Conservation (phyloP, 2,888 invertebrate species). For the Catocala fraxini region DNA sequence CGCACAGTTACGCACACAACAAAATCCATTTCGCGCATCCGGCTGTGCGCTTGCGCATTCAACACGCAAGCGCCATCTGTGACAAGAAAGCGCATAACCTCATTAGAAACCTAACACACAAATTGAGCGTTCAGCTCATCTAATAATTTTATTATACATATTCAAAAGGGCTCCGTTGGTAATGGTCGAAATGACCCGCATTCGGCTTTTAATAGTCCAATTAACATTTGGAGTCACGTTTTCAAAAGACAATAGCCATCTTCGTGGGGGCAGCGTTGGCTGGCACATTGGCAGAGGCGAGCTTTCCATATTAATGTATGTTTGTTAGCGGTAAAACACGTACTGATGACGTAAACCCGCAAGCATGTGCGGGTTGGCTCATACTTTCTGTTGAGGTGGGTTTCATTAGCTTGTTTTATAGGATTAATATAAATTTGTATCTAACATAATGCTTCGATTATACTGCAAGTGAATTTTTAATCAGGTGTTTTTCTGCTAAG, state of each 20-base stretch:
- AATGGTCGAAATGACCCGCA: conserved; percentile 87
- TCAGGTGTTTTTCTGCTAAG: conserved; percentile 27
- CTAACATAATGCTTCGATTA: conserved; percentile 33
- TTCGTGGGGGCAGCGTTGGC: conserved; percentile 85
- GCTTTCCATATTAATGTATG: conserved; percentile 87
- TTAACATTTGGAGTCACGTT: conserved; percentile 87
- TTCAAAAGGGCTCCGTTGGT: conserved; percentile 84
- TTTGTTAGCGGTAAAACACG: conserved; percentile 87
- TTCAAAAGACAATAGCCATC: conserved; percentile 86
- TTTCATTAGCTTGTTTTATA: conserved; percentile 54
- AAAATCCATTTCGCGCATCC: conserved; percentile 85
- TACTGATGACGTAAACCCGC: conserved; percentile 79
- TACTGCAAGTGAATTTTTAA: conserved; percentile 39
- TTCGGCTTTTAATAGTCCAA: conserved; percentile 86
- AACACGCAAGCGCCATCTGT: conserved; percentile 79
- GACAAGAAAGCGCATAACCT: conserved; percentile 88
- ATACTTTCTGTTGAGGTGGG: conserved; percentile 65
- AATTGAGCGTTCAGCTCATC: conserved; percentile 82
- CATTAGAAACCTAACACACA: conserved; percentile 86
- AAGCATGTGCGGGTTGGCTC: conserved; percentile 74
- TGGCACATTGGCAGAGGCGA: conserved; percentile 83
- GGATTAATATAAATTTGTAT: conserved; percentile 39
- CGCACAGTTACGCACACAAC: conserved; percentile 76
- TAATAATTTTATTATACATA: conserved; percentile 88
- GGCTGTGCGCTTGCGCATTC: conserved; percentile 83